Conservation (phyloP, 2,888 invertebrate genomes). For the Podabrus alpinus region DNA sequence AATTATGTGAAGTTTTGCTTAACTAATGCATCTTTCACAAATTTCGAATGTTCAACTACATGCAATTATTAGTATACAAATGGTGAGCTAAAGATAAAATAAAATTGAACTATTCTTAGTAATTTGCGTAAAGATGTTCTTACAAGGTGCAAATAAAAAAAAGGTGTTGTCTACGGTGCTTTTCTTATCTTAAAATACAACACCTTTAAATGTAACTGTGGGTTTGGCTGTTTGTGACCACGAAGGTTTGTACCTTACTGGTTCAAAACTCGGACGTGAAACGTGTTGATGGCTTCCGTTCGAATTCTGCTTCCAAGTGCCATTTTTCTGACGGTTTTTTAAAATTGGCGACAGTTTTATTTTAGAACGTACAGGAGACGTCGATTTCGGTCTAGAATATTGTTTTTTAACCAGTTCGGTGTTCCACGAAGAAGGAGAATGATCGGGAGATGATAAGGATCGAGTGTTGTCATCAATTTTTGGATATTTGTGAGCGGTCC, state of each 20-base stretch:
- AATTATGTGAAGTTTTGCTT: slow-evolving; percentile 14
- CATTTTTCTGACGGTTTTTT: slow-evolving; percentile 38
- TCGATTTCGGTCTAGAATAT: slow-evolving; percentile 51
- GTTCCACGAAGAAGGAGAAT: slow-evolving; percentile 42
- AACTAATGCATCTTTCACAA: slow-evolving; percentile 12
- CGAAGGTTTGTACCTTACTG: slow-evolving; percentile 52
- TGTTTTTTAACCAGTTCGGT: slow-evolving; percentile 55
- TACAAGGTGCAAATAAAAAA: slow-evolving; percentile 27
- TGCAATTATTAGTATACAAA: slow-evolving; percentile 14
- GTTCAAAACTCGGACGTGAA: slow-evolving; percentile 53
- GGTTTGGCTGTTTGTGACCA: slow-evolving; percentile 61
- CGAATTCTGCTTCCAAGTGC: slow-evolving; percentile 65
- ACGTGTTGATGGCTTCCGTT: slow-evolving; percentile 80
- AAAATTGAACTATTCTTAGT: slow-evolving; percentile 32
- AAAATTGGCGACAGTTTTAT: slow-evolving; percentile 53
- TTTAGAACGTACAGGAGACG: slow-evolving; percentile 59
- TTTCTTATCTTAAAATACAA: slow-evolving; percentile 43
- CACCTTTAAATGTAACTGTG: slow-evolving; percentile 78
- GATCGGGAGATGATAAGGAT: slow-evolving; percentile 62
- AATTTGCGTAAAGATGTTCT: slow-evolving; percentile 15
- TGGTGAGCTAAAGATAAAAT: slow-evolving; percentile 11
- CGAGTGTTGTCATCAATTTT: slow-evolving; percentile 70
- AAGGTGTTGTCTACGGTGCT: slow-evolving; percentile 32
- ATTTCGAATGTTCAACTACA: slow-evolving; percentile 6
- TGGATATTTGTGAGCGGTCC: slow-evolving; percentile 82